Conservation (phyloP, 1,140 invertebrate genomes). For the Asbolus verrucosus region DNA sequence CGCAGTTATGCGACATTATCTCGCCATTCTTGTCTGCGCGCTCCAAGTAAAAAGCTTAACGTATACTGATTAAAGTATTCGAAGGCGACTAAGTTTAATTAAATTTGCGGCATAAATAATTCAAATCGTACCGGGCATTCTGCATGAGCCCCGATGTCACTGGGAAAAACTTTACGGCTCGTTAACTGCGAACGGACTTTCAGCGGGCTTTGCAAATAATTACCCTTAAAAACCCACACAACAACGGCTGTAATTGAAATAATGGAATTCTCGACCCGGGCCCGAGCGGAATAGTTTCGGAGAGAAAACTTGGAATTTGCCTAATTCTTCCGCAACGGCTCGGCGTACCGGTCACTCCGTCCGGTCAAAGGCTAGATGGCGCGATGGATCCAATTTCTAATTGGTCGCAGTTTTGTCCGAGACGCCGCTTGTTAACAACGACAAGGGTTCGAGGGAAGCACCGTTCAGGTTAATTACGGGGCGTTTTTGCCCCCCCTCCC, state of each 20-base stretch:
- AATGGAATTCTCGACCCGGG: too few relatives aligned
- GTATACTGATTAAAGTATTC: not conserved
- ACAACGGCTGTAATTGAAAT: too few relatives aligned
- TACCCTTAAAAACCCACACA: not conserved
- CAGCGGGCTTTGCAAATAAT: slow-evolving; percentile 17
- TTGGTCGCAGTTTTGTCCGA: too few relatives aligned
- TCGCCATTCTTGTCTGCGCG: not conserved
- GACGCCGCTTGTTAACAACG: not conserved
- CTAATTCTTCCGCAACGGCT: too few relatives aligned
- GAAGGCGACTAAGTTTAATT: slow-evolving; percentile 30
- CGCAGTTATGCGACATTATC: too few relatives aligned
- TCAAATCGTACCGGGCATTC: slow-evolving; percentile 16
- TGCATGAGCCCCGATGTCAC: too few relatives aligned
- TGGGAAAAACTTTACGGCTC: slow-evolving; percentile 31
- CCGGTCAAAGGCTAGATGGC: too few relatives aligned
- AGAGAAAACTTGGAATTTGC: too few relatives aligned
- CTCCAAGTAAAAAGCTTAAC: slow-evolving; percentile 10
- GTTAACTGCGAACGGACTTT: slow-evolving; percentile 32
- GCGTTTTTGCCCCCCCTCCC: slow-evolving; percentile 10
- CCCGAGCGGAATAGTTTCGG: too few relatives aligned
- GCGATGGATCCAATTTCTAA: too few relatives aligned
- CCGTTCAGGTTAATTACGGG: not conserved
- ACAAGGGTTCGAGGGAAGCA: not conserved
- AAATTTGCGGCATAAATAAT: slow-evolving; percentile 44
- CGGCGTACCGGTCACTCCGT: too few relatives aligned